Percentiles rank a stretch among this genome's conserved stretches.
These are phyloP conservation scores for Nebria brevicollis DNA, from an alignment of 2,888 invertebrate species.

Conservation along the genomic window DNA sequence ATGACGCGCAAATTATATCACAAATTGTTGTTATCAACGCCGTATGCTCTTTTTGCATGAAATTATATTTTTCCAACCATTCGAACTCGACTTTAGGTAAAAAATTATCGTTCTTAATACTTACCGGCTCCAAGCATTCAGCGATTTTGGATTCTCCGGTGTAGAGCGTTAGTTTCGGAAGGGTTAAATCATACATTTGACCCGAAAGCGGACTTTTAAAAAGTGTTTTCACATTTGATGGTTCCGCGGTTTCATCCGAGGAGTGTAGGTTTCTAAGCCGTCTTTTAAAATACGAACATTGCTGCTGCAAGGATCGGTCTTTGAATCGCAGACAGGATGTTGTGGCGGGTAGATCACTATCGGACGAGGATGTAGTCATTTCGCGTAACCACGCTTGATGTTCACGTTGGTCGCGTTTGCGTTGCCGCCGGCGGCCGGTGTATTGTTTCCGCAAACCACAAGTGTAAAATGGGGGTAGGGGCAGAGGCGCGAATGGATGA, in stretches of 20 bases:
- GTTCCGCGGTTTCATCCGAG: background rate
- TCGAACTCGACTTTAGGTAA: slow-evolving; percentile 19
- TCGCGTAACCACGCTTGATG: slow-evolving; percentile 33
- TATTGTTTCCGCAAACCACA: slow-evolving; percentile 23
- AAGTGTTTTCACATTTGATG: background rate
- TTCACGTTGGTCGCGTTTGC: slow-evolving; percentile 19
- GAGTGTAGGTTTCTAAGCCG: background rate
- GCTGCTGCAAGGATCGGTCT: background rate
- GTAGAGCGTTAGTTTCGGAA: background rate
- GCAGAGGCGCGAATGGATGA: slow-evolving; percentile 9
- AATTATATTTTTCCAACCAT: slow-evolving; percentile 27
- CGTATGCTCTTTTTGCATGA: slow-evolving; percentile 40
- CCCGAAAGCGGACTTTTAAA: slow-evolving; percentile 23
- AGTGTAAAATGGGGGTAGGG: slow-evolving; percentile 16
- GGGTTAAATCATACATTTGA: slow-evolving; percentile 19
- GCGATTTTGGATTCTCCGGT: background rate
- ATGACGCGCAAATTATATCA: slow-evolving; percentile 5
- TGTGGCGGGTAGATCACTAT: slow-evolving; percentile 5
- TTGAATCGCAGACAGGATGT: background rate
- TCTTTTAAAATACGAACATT: background rate
- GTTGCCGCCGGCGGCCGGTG: slow-evolving; percentile 8
- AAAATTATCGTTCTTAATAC: slow-evolving; percentile 17
- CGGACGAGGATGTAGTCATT: slow-evolving; percentile 27
- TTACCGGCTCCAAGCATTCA: slow-evolving; percentile 20
- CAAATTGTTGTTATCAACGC: slow-evolving; percentile 28